phyloP scores from a whole-genome alignment of 2,113 vertebrate species.

The Pogona vitticeps region DNA sequence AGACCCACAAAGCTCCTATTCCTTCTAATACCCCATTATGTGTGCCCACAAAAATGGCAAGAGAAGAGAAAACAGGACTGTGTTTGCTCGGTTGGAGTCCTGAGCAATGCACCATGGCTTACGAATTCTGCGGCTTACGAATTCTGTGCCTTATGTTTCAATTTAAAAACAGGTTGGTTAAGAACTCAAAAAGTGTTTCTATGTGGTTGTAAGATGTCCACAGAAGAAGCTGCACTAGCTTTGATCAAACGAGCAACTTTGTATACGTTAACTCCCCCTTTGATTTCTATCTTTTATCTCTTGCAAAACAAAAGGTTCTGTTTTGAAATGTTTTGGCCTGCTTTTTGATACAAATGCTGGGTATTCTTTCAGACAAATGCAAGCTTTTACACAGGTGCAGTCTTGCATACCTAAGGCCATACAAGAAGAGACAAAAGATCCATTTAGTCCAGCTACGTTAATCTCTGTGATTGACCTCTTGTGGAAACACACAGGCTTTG shows the following conservation, averaged over 20 bases:
- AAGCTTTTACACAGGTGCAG: not conserved
- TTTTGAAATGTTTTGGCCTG: not conserved
- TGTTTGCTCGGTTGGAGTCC: not conserved
- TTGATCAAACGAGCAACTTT: conserved; percentile 38
- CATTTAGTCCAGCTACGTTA: not conserved
- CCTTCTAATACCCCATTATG: not conserved
- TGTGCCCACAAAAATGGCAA: not conserved
- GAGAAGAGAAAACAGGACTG: not conserved
- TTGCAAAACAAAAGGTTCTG: not conserved
- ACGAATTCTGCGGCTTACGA: too few relatives aligned
- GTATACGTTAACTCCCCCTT: conserved; percentile 49
- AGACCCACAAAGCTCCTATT: not conserved
- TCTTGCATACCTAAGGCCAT: too few relatives aligned
- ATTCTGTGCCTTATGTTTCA: not conserved
- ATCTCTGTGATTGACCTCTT: not conserved
- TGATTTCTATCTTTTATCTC: not conserved
- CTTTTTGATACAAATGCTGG: not conserved
- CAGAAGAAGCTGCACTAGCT: conserved; percentile 58
- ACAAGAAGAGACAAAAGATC: not conserved
- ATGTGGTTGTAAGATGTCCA: conserved; percentile 40
- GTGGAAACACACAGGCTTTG: not conserved
- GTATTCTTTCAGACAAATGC: not conserved
- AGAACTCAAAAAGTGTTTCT: conserved; percentile 32
- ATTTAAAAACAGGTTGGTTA: not conserved
- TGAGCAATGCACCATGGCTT: not conserved